These are phyloP conservation scores for Drosophila austrosaltans DNA, from an alignment of 2,888 invertebrate genomes.

Conservation along the genomic window DNA sequence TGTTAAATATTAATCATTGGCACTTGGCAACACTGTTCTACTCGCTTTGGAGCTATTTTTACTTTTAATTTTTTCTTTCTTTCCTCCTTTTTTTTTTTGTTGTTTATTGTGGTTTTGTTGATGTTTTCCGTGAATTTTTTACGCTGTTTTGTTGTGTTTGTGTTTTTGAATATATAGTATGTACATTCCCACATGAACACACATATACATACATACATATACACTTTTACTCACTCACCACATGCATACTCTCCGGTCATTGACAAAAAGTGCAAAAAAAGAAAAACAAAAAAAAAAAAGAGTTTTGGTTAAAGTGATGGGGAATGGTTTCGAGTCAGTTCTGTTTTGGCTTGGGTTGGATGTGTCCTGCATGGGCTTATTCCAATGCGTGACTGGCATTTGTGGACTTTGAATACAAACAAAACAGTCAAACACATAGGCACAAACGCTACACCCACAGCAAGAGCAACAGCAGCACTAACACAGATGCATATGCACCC, in stretches of 20 bases:
- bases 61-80: slow-evolving; percentile 47
- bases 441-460: slow-evolving; percentile 20
- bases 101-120: slow-evolving; percentile 35
- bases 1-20: slow-evolving; percentile 65
- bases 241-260: slow-evolving; percentile 26
- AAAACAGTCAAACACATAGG: slow-evolving; percentile 55
- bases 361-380: slow-evolving; percentile 65
- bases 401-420: slow-evolving; percentile 72
- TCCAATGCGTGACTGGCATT: slow-evolving; percentile 75
- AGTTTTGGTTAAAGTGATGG: slow-evolving; percentile 25
- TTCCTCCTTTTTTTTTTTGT: slow-evolving; percentile 28
- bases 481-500: slow-evolving; percentile 31
- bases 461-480: not conserved
- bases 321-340: not conserved
- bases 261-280: slow-evolving; percentile 36
- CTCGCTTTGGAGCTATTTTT: slow-evolving; percentile 56
- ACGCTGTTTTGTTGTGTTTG: slow-evolving; percentile 63
- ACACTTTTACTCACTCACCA: slow-evolving; percentile 18
- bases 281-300: slow-evolving; percentile 32
- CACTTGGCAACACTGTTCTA: slow-evolving; percentile 70
- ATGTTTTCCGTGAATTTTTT: slow-evolving; percentile 62
- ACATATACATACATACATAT: slow-evolving; percentile 27
- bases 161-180: slow-evolving; percentile 42
- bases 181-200: slow-evolving; percentile 18
- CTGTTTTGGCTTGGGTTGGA: not conserved